These are phyloP conservation scores for Spea multiplicata DNA, from an alignment of 2,113 vertebrate genomes.

Conservation along the genomic window DNA sequence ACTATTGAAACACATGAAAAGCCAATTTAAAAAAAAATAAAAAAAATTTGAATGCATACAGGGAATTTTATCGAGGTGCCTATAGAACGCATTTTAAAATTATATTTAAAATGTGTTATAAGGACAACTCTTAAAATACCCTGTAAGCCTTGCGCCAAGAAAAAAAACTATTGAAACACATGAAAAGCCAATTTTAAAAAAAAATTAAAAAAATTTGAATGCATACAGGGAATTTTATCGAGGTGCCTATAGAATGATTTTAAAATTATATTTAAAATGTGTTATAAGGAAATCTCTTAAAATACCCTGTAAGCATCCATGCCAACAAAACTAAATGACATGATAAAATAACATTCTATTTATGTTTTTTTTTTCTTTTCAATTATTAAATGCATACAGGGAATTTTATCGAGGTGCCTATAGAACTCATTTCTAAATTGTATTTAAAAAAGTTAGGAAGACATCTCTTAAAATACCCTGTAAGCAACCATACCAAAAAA, in stretches of 20 bases:
- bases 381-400: not conserved
- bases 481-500: not conserved
- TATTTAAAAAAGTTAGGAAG: not conserved
- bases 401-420: not conserved
- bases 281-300: not conserved
- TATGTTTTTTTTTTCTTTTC: not conserved
- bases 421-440: not conserved
- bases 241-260: not conserved
- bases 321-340: too few species aligned
- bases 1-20: too few species aligned
- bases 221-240: not conserved
- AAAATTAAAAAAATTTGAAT: not conserved
- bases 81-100: not conserved
- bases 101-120: not conserved
- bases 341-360: too few species aligned
- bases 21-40: too few species aligned
- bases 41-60: not conserved
- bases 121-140: not conserved
- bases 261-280: not conserved
- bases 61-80: not conserved
- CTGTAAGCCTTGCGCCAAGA: too few species aligned
- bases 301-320: not conserved
- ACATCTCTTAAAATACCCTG: not conserved
- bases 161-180: too few species aligned
- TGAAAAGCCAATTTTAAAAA: too few species aligned